These are phyloP conservation scores for Mohoua ochrocephala DNA, from an alignment of 2,113 vertebrate species.

Conservation along the genomic window DNA sequence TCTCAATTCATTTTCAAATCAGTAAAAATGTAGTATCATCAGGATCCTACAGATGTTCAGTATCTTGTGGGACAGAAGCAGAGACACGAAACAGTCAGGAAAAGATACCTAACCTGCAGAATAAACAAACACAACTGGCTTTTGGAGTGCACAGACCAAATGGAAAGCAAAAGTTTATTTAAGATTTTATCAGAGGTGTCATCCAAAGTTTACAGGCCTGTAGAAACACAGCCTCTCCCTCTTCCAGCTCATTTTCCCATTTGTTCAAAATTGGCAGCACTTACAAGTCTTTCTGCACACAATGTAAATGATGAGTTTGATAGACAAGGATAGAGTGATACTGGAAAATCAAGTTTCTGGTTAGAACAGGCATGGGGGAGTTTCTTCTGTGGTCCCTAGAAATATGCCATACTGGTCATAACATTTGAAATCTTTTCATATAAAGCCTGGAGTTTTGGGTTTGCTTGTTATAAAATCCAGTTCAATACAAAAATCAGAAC, in stretches of 20 bases:
- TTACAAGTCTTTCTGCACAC: background rate
- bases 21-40: background rate
- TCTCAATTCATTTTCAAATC: background rate
- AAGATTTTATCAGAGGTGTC: background rate
- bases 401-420: background rate
- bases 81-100: background rate
- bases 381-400: background rate
- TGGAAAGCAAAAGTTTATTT: background rate
- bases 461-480: background rate
- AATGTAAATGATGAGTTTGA: background rate
- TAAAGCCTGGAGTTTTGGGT: background rate
- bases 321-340: background rate
- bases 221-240: background rate
- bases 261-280: background rate
- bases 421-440: background rate
- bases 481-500: background rate
- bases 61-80: background rate
- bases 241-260: background rate
- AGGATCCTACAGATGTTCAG: background rate
- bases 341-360: background rate
- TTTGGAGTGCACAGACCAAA: background rate
- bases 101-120: background rate
- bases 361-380: background rate
- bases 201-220: background rate
- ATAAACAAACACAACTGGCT: background rate